Conservation (phyloP, 37 sponge, comb jelly and placozoan species). For the Diacarnus erythraeanus region DNA sequence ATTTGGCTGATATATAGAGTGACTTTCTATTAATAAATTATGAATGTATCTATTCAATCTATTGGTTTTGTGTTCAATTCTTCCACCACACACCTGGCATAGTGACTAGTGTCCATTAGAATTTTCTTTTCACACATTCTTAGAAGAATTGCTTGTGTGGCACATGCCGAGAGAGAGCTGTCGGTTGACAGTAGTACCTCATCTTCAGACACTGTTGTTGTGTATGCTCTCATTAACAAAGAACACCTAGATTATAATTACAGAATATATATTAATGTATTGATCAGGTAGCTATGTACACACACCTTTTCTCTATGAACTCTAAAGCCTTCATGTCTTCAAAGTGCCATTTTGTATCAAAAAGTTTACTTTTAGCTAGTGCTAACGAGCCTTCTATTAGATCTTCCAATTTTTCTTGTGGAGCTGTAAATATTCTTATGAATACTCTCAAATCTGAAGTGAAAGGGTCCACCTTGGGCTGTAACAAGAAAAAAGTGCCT, state of each 20-base stretch:
- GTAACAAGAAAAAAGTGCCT: slow-evolving; percentile 27
- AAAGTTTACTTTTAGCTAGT: not conserved
- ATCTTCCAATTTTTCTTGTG: slow-evolving; percentile 24
- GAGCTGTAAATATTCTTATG: slow-evolving; percentile 63
- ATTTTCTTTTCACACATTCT: slow-evolving; percentile 51
- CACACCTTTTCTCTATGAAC: slow-evolving; percentile 60
- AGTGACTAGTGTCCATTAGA: slow-evolving; percentile 9
- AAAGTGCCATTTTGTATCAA: not conserved
- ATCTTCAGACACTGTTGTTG: slow-evolving; percentile 36
- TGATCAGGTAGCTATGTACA: not conserved
- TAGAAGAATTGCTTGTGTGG: slow-evolving; percentile 28
- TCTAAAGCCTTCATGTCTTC: slow-evolving; percentile 45
- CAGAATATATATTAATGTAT: not conserved
- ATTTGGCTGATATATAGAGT: slow-evolving; percentile 9
- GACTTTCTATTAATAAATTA: too few species aligned
- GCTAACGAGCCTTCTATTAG: not conserved
- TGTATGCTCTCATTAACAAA: slow-evolving; percentile 53
- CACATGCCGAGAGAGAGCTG: not conserved
- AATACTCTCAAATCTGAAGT: slow-evolving; percentile 35
- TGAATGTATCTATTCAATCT: too few species aligned
- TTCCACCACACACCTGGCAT: slow-evolving; percentile 6
- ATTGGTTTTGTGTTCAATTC: not conserved
- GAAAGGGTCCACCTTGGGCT: slow-evolving; percentile 28
- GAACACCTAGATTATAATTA: slow-evolving; percentile 28
- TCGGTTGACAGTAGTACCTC: not conserved